Evolutionary conservation across 2,888 invertebrate genomes (phyloP).

Genomic region (Eristalinus sepulchralis): DNA sequence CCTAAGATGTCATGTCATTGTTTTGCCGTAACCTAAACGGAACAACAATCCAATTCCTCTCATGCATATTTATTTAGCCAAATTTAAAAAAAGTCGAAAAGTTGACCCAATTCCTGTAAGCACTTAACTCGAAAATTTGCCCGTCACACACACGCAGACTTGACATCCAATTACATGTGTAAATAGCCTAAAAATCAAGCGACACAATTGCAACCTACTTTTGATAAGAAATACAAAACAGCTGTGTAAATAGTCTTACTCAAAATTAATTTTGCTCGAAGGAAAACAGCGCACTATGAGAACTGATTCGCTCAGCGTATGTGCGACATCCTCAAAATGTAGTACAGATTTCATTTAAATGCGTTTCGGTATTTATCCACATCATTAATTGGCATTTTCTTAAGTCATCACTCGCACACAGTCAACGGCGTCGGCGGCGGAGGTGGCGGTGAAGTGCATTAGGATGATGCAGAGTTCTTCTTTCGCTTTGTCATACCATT

Average conservation of each 20-base stretch:
- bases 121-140: background rate
- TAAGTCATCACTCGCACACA: slow-evolving; percentile 41
- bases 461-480: slow-evolving; percentile 14
- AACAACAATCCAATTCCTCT: background rate
- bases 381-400: slow-evolving; percentile 51
- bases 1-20: background rate
- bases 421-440: background rate
- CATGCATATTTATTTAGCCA: background rate
- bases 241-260: slow-evolving; percentile 45
- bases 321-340: background rate
- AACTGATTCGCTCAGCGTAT: slow-evolving; percentile 17
- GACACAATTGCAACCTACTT: slow-evolving; percentile 49
- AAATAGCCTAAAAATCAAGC: slow-evolving; percentile 36
- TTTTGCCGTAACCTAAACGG: background rate
- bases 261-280: slow-evolving; percentile 13
- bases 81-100: background rate
- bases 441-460: slow-evolving; percentile 2
- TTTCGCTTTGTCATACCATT: slow-evolving; percentile 6
- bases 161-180: slow-evolving; percentile 38
- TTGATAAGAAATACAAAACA: slow-evolving; percentile 32
- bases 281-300: background rate
- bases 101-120: slow-evolving; percentile 10
- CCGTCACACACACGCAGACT: background rate
- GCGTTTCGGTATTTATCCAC: slow-evolving; percentile 32
- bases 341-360: slow-evolving; percentile 22